Evolutionary conservation across 2,888 invertebrate species (phyloP), one percentile per base, ranked within the genome.

Genomic region (Thecophora atra): DNA sequence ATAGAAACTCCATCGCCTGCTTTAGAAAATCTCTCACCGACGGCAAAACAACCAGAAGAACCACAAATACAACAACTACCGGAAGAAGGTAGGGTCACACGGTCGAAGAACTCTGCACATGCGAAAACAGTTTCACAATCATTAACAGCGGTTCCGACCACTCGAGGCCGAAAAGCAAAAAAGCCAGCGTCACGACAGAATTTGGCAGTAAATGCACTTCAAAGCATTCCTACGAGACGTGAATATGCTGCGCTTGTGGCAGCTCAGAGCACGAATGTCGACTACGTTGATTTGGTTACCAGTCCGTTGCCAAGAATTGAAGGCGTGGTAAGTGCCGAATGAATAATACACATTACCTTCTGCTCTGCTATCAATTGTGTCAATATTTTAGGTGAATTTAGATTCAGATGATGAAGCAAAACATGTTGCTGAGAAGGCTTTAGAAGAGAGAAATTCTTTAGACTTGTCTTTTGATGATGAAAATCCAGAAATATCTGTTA

Each of bases 401-500:
- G 79, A 81, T 51, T 81, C 81, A 0, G 81, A 82, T 51, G 78
- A 76, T 28, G 78, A 78, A 56, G 71, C 56, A 70, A 69, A 21
- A 68, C 56, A 8, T 65, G 47, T 15, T 24, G 24, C 70, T 8
- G 62, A 13, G 26, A 15, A 54, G 21, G 52, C 3, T 8, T 24
- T 15, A 54, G 60, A 26, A n/a, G 28, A 42, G 44, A 30, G n/a
- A 7, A 44, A 15, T 17, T 24, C 54, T 6, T 15, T 76, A 8
- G 76, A 80, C 51, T 28, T 64, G 8, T 81, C 80, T 0, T 79
- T 78, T 37, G 81, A 82, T 62, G 73, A 75, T 3, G 81, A 83
- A 37, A 85, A 85, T 77, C 83, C 80, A 0, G 78, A 79, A 44
- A 62, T 84, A 0, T 79, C 79, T 3, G 77, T 85, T 1, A 81